Evolutionary conservation across 2,888 invertebrate species (phyloP).

Genomic region (Parnassius apollo): DNA sequence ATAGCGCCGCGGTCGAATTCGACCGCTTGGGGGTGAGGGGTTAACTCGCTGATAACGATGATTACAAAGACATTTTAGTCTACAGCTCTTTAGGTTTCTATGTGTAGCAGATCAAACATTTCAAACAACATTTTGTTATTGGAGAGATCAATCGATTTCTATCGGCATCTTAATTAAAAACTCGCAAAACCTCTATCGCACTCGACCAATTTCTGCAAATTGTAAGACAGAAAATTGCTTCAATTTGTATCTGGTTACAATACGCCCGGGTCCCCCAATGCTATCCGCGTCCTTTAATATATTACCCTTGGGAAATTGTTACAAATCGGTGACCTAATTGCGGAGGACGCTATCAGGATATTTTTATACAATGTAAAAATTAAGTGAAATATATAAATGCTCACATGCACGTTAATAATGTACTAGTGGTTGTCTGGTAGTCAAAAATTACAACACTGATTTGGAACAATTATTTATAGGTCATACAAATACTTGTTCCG

Average conservation of each 20-base stretch:
- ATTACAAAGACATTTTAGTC: too few relatives aligned
- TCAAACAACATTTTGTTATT: too few relatives aligned
- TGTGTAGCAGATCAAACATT: too few relatives aligned
- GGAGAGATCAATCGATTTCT: too few relatives aligned
- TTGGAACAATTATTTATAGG: too few relatives aligned
- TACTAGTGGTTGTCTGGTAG: too few relatives aligned
- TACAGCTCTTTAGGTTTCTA: too few relatives aligned
- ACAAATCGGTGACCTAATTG: slow-evolving; percentile 21
- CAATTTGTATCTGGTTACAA: slow-evolving; percentile 4
- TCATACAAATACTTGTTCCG: too few relatives aligned
- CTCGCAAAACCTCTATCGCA: neutral
- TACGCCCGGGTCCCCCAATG: slow-evolving; percentile 1
- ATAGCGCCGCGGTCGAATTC: too few relatives aligned
- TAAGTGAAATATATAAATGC: neutral
- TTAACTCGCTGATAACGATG: too few relatives aligned
- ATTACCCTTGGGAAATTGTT: slow-evolving; percentile 20
- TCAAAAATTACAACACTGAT: too few relatives aligned
- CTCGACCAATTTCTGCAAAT: slow-evolving; percentile 7
- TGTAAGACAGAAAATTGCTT: slow-evolving; percentile 7
- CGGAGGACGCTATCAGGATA: slow-evolving; percentile 13
- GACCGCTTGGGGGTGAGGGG: too few relatives aligned
- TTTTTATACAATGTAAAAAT: neutral
- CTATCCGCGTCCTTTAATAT: slow-evolving; percentile 8
- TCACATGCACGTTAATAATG: neutral
- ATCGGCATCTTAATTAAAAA: neutral